Percentiles rank a stretch among this genome's conserved stretches.
Evolutionary conservation across 2,113 vertebrate species (phyloP).

Genomic region (Labeo catla): DNA sequence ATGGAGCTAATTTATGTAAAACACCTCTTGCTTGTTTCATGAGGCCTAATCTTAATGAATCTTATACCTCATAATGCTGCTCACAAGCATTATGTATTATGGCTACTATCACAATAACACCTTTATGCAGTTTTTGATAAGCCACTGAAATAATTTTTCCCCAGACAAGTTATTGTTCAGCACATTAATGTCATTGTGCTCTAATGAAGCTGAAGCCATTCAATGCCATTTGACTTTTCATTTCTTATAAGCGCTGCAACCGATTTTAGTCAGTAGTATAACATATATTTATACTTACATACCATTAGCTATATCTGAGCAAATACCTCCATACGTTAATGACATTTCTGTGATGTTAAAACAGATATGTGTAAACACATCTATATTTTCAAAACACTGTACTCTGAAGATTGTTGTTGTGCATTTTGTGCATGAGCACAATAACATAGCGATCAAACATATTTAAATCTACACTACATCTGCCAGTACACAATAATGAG

Average conservation of each 20-base stretch:
- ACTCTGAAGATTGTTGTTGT: conserved; percentile 18
- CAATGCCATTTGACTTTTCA: conserved; percentile 46
- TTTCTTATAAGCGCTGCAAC: conserved; percentile 36
- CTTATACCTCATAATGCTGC: not conserved
- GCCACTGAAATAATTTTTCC: not conserved
- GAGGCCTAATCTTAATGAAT: not conserved
- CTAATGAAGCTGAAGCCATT: conserved; percentile 55
- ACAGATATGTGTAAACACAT: conserved; percentile 45
- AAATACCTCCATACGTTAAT: not conserved
- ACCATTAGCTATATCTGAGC: conserved; percentile 33
- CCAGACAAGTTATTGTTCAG: conserved; percentile 10
- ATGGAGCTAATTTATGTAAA: not conserved
- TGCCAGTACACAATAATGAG: conserved; percentile 3
- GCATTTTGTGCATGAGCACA: conserved; percentile 23
- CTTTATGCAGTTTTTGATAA: not conserved
- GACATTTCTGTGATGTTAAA: conserved; percentile 22
- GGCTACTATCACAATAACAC: not conserved
- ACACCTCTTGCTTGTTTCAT: not conserved
- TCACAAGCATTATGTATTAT: not conserved
- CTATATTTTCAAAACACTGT: conserved; percentile 24
- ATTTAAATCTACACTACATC: conserved; percentile 1
- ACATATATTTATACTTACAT: conserved; percentile 59
- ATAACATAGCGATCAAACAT: not conserved
- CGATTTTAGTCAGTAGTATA: conserved; percentile 64
- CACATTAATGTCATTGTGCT: conserved; percentile 8